A percentile compares a stretch with the other conserved stretches of the same genome.
Conservation (phyloP, 2,888 invertebrate species). For the Limenitis camilla region DNA sequence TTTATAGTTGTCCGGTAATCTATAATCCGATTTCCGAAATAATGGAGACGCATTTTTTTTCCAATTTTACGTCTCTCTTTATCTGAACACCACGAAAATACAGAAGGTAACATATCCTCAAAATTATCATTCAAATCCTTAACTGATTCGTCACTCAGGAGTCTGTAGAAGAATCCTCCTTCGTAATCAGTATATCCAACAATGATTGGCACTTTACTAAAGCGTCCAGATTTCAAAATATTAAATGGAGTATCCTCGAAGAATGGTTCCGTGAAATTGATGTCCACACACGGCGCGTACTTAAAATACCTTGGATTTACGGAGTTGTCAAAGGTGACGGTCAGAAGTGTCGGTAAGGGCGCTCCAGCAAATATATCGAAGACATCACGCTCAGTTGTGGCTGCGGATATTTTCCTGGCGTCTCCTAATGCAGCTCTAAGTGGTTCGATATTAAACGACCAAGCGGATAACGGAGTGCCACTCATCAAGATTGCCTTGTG, state of each 20-base stretch:
- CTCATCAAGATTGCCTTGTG: constrained; percentile 61
- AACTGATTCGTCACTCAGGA: constrained; percentile 40
- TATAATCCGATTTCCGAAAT: constrained; percentile 43
- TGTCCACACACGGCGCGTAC: constrained; percentile 56
- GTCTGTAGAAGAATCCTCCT: constrained; percentile 55
- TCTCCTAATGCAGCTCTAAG: constrained; percentile 42
- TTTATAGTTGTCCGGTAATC: constrained; percentile 26
- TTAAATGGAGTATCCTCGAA: constrained; percentile 55
- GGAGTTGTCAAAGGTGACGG: constrained; percentile 43
- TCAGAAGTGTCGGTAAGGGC: constrained; percentile 31
- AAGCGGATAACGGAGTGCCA: constrained; percentile 50
- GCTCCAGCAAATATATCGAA: constrained; percentile 15
- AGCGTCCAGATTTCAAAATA: constrained; percentile 45
- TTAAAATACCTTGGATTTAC: constrained; percentile 53
- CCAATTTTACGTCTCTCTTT: constrained; percentile 41
- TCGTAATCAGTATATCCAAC: constrained; percentile 49
- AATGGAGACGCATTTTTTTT: constrained; percentile 42
- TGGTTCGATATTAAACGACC: constrained; percentile 56
- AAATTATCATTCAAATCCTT: constrained; percentile 47
- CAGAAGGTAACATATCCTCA: constrained; percentile 47
- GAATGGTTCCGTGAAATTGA: constrained; percentile 47
- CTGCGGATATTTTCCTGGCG: constrained; percentile 41
- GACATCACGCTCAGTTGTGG: constrained; percentile 25
- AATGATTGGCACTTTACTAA: constrained; percentile 56
- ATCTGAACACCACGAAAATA: constrained; percentile 51